Base-by-base conservation (phyloP, 2,888 invertebrate genomes). In the Augochlorella aurata region DNA sequence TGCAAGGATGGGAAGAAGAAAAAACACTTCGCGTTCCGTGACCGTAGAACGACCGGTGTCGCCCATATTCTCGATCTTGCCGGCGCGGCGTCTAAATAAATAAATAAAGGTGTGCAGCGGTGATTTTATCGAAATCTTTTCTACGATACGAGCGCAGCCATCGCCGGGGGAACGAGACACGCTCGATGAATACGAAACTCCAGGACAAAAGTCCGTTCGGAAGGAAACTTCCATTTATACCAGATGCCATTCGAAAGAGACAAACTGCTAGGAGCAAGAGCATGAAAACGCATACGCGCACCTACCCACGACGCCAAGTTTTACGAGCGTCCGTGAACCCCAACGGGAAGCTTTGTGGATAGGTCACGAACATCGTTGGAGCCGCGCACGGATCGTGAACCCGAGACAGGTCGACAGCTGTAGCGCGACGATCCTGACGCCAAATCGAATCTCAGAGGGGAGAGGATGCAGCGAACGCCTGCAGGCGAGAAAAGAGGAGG, bases 241-340 rank as follows among this genome's bases (percentile, higher is more conserved):
- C 73, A 81, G 66, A 77, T 76, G 76, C 73, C 72, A 52, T 73
- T 81, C 76, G 76, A 67, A 82, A 81, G 74, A 83, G 71, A 77
- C 77, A 74, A 81, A 79, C 81, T 74, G 81, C 63, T 52, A 63
- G 47, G 74, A 68, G 76, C 66, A 74, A 77, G 79, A 76, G 74
- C 79, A 77, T 77, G 82, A 79, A 82, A 84, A 84, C 77, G 75
- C 67, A 50, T 58, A 74, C 78, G 80, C 69, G 71, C 67, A 77
- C 75, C 73, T 77, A 79, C 61, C 68, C 76, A 65, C 79, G 73
- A 45, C 29, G 68, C 67, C 61, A 73, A 86, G 82, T 83, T 87
- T 87, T 87, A 87, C 83, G 87, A 87, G 79, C 83, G 83, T 83
- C 83, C 85, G 38, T 87, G 82, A 87, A 85, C 79, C 78, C 76